Percentiles rank a stretch among this genome's conserved stretches.
These are phyloP conservation scores for Drosophila neutralis DNA, from an alignment of 2,888 invertebrate genomes.

Conservation along the genomic window DNA sequence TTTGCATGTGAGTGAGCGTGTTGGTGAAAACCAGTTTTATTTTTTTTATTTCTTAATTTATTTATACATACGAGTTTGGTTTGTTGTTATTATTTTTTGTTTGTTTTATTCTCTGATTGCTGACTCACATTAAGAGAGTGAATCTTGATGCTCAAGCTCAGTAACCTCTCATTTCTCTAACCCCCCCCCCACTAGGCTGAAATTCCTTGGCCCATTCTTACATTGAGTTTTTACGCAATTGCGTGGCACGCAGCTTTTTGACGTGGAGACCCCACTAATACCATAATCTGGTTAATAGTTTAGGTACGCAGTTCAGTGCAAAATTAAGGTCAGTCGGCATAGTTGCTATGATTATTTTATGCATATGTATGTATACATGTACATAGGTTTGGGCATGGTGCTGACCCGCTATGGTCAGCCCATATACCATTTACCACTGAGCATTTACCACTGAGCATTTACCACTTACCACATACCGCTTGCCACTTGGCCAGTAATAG, in stretches of 20 bases:
- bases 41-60: conserved; percentile 11
- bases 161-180: conserved; percentile 58
- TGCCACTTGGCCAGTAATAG: conserved; percentile 64
- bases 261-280: conserved; percentile 12
- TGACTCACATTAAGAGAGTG: conserved; percentile 47
- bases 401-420: conserved; percentile 42
- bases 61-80: conserved; percentile 23
- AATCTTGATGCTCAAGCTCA: conserved; percentile 51
- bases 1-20: conserved; percentile 69
- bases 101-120: conserved; percentile 33
- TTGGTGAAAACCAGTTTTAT: conserved; percentile 65
- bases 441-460: conserved; percentile 21
- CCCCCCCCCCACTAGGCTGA: not conserved
- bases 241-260: conserved; percentile 37
- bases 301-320: conserved; percentile 36
- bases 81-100: not conserved
- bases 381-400: conserved; percentile 34
- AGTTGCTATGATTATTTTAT: conserved; percentile 68
- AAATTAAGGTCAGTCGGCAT: conserved; percentile 73
- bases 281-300: conserved; percentile 45
- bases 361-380: conserved; percentile 9
- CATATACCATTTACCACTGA: conserved; percentile 28
- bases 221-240: conserved; percentile 29
- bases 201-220: conserved; percentile 26
- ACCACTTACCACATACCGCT: conserved; percentile 34